Evolutionary conservation across 2,113 vertebrate species (phyloP).

Genomic region (Polypterus senegalus): DNA sequence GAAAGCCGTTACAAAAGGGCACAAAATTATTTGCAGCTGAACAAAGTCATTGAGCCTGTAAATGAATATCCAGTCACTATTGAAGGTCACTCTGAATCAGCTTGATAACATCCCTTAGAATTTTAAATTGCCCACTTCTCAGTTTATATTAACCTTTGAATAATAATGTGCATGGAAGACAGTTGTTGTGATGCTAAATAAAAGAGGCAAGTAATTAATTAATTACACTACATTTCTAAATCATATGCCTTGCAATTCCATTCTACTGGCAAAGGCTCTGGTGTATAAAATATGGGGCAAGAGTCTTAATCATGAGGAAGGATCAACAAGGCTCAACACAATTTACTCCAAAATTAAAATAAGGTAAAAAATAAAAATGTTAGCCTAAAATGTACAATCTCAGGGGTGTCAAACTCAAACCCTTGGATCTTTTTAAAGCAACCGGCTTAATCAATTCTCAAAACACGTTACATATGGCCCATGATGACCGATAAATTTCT

Average conservation of each 20-base stretch:
- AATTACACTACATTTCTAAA: conserved; percentile 41
- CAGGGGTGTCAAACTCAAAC: too few relatives aligned
- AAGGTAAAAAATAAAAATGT: too few relatives aligned
- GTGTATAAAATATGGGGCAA: conserved; percentile 9
- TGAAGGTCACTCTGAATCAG: conserved; percentile 4
- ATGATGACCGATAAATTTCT: too few relatives aligned
- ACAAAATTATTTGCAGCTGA: neutral
- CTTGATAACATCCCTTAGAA: conserved; percentile 7
- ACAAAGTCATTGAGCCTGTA: neutral
- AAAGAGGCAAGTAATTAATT: conserved; percentile 49
- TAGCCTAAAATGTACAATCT: too few relatives aligned
- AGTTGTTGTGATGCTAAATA: conserved; percentile 47
- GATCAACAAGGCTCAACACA: neutral
- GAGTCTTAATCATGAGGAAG: conserved; percentile 32
- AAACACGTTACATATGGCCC: too few relatives aligned
- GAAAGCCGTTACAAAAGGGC: neutral
- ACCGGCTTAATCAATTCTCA: too few relatives aligned
- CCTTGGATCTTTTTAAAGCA: too few relatives aligned
- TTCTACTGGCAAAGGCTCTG: conserved; percentile 41
- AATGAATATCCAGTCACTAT: neutral
- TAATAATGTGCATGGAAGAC: conserved; percentile 56
- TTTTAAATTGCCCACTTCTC: conserved; percentile 47
- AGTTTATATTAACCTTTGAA: conserved; percentile 57
- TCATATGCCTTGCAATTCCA: conserved; percentile 25
- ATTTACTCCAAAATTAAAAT: too few relatives aligned